Base-by-base conservation (phyloP, 1,140 invertebrate genomes). In the Oreohelix idahoensis region DNA sequence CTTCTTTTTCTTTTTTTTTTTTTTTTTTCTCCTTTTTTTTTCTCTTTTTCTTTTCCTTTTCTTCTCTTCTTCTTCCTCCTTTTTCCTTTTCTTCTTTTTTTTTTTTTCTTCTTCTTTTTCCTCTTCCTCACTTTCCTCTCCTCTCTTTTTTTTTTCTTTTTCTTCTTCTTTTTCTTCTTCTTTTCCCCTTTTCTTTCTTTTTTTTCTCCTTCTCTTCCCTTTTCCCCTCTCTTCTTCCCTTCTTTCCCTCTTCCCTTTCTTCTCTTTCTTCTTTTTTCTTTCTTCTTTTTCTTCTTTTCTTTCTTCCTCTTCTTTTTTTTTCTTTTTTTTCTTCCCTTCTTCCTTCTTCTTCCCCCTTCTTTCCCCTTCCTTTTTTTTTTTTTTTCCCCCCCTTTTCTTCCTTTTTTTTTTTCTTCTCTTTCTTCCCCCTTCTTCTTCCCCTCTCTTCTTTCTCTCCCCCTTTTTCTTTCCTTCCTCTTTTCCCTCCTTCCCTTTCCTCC, bases 111-210 rank as follows among this genome's bases (percentile, higher is more conserved):
- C 23, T 23, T 58, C 23, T 20, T 58, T 32, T 32, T 11, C 20
- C 32, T 2, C 29, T 66, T 11, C 20, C 17, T 2, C 29, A 5
- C 8, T 66, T 17, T 29, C n/a, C 32, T 10, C 63, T 32, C 1
- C 63, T 32, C 5, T 76, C 38, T 29, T 69, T 53, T 81, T 69
- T 77, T 1, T 15, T 75, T n/a, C 15, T 29, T 15, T 11, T 42
- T 42, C 15, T 38, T 39, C 35, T 39, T 29, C 20, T 77, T 15
- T 0, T 76, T 36, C 23, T 83, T 80, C 58, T 80, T 83, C 71
- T 86, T 82, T 36, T 29, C 15, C 35, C 35, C 51, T 66, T 36
- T 80, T 75, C 45, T 69, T 32, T 45, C 71, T 79, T 2, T 35
- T 49, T 10, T n/a, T 32, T 29, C n/a, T 32, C 29, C 17, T 32